Percentiles rank a stretch among this genome's conserved stretches.
Evolutionary conservation across 2,797 vertebrate species (phyloP).

Genomic region (Anniella stebbinsi): DNA sequence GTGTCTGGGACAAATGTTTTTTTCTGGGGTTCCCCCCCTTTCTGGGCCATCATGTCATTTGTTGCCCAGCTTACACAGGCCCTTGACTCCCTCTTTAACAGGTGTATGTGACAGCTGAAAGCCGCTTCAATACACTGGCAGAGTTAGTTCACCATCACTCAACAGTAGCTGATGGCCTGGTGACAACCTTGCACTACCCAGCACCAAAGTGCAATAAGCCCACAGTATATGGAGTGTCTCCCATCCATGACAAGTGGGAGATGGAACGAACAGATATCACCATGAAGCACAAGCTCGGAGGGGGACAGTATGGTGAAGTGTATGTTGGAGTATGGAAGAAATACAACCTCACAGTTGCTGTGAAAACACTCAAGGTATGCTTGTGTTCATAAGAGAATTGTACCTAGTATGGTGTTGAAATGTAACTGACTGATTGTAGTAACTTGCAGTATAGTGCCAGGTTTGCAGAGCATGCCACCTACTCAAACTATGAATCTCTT

Average conservation of each 20-base stretch:
- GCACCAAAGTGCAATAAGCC: slow-evolving; percentile 99
- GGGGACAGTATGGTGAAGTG: slow-evolving; percentile 98
- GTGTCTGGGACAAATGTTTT: background rate
- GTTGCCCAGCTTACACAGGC: slow-evolving; percentile 27
- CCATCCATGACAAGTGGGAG: slow-evolving; percentile 99
- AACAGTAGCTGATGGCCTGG: slow-evolving; percentile 96
- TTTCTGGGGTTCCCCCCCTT: background rate
- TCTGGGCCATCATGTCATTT: background rate
- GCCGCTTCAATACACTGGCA: slow-evolving; percentile 95
- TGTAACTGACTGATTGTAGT: background rate
- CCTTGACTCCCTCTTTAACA: slow-evolving; percentile 62
- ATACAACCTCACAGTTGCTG: slow-evolving; percentile 96
- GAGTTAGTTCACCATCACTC: slow-evolving; percentile 99
- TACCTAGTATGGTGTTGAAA: slow-evolving; percentile 1
- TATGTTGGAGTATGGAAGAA: slow-evolving; percentile 99
- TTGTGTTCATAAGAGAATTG: background rate
- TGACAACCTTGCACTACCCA: slow-evolving; percentile 98
- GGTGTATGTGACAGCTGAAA: slow-evolving; percentile 98
- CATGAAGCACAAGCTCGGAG: slow-evolving; percentile 99
- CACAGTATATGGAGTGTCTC: slow-evolving; percentile 97
- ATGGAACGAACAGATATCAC: slow-evolving; percentile 99
- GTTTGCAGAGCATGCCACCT: slow-evolving; percentile 42
- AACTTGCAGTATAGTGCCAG: background rate
- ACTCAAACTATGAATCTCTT: background rate
- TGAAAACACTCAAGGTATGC: slow-evolving; percentile 96